phyloP scores from a whole-genome alignment of 2,113 vertebrate species.

The Semicossyphus pulcher region DNA sequence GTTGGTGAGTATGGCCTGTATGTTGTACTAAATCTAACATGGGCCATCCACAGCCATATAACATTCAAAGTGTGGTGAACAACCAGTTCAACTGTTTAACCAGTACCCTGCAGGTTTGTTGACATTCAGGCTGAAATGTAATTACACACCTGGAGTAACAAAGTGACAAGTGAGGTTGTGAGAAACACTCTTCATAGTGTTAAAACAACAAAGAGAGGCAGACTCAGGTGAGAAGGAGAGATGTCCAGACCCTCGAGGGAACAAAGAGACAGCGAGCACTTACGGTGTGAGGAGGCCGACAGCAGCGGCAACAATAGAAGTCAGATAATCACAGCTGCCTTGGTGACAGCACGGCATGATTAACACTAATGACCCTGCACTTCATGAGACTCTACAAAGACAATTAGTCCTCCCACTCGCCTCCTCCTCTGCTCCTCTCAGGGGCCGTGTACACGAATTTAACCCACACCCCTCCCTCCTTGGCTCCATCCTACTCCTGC shows the following conservation, averaged over 20 bases:
- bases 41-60: too few species aligned
- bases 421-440: constrained; percentile 50
- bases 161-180: not conserved
- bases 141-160: too few species aligned
- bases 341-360: constrained; percentile 79
- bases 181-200: constrained; percentile 10
- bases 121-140: too few species aligned
- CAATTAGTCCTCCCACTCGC: constrained; percentile 72
- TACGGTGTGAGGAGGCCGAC: constrained; percentile 44
- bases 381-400: constrained; percentile 78
- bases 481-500: constrained; percentile 17
- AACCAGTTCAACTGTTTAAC: too few species aligned
- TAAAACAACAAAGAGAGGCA: constrained; percentile 41
- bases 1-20: too few species aligned
- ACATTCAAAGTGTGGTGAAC: too few species aligned
- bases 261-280: constrained; percentile 50
- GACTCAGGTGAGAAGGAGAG: constrained; percentile 44
- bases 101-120: too few species aligned
- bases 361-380: constrained; percentile 79
- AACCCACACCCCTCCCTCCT: constrained; percentile 44
- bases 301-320: constrained; percentile 60
- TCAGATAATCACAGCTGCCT: constrained; percentile 72
- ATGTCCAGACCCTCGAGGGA: constrained; percentile 22
- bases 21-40: too few species aligned
- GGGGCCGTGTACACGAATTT: constrained; percentile 36